A percentile compares a stretch with the other conserved stretches of the same genome.
Evolutionary conservation across 2,888 invertebrate genomes (phyloP).

Genomic region (Podotricha telesiphe): DNA sequence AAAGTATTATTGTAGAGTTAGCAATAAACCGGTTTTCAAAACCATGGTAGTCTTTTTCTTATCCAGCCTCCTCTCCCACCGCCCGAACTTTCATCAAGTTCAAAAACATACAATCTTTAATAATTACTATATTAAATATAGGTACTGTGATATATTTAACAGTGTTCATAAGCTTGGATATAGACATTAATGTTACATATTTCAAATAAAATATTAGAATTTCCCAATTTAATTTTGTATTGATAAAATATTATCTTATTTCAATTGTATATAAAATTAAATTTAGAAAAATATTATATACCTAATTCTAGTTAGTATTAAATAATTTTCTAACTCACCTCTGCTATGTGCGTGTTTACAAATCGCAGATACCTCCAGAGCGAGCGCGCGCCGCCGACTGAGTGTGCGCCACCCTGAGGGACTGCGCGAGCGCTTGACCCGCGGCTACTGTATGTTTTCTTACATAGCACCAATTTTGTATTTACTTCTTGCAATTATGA

Average conservation of each 20-base stretch:
- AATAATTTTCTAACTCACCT: conserved; percentile 33
- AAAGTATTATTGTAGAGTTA: not conserved
- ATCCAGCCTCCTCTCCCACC: not conserved
- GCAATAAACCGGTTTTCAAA: conserved; percentile 7
- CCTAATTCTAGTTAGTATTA: no score
- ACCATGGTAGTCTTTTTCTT: not conserved
- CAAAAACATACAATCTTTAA: not conserved
- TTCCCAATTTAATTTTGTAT: not conserved
- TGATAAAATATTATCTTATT: no score
- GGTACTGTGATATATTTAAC: not conserved
- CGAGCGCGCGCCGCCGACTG: conserved; percentile 59
- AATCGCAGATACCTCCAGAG: conserved; percentile 41
- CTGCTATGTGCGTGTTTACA: not conserved
- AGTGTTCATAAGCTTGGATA: no score
- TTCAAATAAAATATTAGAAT: not conserved
- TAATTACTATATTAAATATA: not conserved
- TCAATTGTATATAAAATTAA: no score
- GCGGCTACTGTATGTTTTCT: not conserved
- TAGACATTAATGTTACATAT: no score
- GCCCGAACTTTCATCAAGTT: no score
- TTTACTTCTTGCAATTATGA: not conserved
- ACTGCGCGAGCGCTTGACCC: conserved; percentile 13
- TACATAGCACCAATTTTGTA: not conserved
- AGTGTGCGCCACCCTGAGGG: conserved; percentile 31
- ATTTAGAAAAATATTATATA: no score